These are phyloP conservation scores for Drosophila sulfurigaster DNA, from an alignment of 1,140 invertebrate genomes.

Conservation along the genomic window DNA sequence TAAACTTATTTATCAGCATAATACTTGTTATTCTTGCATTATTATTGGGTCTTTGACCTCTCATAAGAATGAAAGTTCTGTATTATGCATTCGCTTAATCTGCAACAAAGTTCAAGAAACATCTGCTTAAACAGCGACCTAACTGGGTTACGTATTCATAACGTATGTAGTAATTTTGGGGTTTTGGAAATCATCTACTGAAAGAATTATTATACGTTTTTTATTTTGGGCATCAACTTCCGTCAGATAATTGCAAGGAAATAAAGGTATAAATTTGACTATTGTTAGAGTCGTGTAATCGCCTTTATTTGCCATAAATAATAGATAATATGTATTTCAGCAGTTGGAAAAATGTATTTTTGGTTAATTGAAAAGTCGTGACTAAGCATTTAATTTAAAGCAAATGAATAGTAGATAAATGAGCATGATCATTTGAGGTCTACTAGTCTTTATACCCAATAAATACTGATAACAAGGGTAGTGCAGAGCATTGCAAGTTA, in stretches of 20 bases:
- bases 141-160: conserved; percentile 1
- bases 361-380: conserved; percentile 8
- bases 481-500: neutral
- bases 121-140: conserved; percentile 2
- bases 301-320: neutral
- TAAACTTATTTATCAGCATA: conserved; percentile 40
- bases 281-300: neutral
- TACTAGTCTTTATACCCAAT: conserved; percentile 7
- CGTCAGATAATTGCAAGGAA: neutral
- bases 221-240: neutral
- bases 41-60: conserved; percentile 8
- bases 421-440: conserved; percentile 1
- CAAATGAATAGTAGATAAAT: neutral
- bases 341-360: neutral
- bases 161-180: neutral
- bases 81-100: conserved; percentile 20
- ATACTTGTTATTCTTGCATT: conserved; percentile 2
- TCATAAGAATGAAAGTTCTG: conserved; percentile 5
- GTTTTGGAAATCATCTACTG: neutral
- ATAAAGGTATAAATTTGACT: neutral
- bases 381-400: neutral
- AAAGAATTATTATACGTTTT: neutral
- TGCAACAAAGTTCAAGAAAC: conserved; percentile 14
- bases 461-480: neutral
- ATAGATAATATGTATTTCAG: neutral